Base-by-base conservation (phyloP, 1,140 invertebrate genomes). In the Rhopalosiphum padi region DNA sequence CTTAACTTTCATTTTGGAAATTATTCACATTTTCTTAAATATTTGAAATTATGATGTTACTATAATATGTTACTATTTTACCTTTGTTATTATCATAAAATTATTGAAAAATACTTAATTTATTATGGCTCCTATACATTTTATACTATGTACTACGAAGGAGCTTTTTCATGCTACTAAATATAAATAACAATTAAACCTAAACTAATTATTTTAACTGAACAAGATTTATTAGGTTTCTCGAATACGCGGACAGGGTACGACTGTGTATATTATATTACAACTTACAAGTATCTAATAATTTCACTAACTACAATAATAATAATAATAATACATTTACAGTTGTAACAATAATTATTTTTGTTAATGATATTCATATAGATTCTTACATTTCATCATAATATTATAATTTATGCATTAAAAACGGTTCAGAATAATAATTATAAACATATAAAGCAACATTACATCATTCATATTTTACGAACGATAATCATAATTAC, bases 381-480 rank as follows among this genome's bases (percentile, higher is more conserved):
- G 60, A 4, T 15, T 77, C 15, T n/a, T 77, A 77, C 60, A 77
- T 77, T 77, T 77, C n/a, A n/a, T n/a, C 60, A 77, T 77, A n/a
- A n/a, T 77, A 77, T 77, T 77, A 77, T 77, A 77, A 77, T 77
- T 77, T 77, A 77, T 77, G 60, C 60, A 77, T 77, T n/a, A 77
- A 77, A 77, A 77, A 77, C n/a, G 60, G n/a, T 77, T 77, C 60
- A 68, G n/a, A 77, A 77, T 77, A 77, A 77, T 77, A 77, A 77
- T 77, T 77, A 35, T 18, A 5, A 77, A 77, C 60, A 18, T 77
- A 77, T 77, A 77, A 35, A n/a, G n/a, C 15, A 77, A 77, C 60
- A 77, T 18, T 77, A n/a, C 60, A 30, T 68, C 30, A n/a, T 68
- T 68, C 60, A 4, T 4, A n/a, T n/a, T 77, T 77, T 18, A 77